Evolutionary conservation across 1,140 invertebrate species (phyloP).

Genomic region (Zaprionus davidi): DNA sequence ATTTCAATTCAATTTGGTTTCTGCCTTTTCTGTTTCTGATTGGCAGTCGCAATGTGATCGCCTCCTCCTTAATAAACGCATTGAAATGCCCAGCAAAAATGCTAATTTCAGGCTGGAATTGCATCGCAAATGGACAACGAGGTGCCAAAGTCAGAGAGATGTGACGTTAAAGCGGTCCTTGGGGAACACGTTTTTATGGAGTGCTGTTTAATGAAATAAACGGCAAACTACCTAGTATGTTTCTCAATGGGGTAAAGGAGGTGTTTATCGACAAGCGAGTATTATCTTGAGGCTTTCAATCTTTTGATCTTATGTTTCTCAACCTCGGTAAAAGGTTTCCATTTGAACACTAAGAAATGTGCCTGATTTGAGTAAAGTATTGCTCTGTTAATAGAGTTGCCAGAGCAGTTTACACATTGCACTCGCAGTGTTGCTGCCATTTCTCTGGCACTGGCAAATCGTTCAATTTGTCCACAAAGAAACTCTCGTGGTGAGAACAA

Average conservation of each 20-base stretch:
- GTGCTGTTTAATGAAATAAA: not conserved
- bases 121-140: constrained; percentile 9
- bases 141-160: constrained; percentile 25
- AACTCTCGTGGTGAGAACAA: constrained; percentile 76
- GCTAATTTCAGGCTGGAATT: constrained; percentile 31
- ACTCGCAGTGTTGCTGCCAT: not conserved
- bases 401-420: not conserved
- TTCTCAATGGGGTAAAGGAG: not conserved
- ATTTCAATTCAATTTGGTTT: not conserved
- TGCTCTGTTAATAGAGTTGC: constrained; percentile 4
- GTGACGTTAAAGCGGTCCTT: constrained; percentile 2
- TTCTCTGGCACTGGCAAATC: constrained; percentile 15
- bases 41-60: constrained; percentile 5
- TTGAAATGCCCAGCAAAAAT: constrained; percentile 36
- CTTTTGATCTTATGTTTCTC: no score
- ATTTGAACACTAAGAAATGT: no score
- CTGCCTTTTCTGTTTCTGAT: constrained; percentile 6
- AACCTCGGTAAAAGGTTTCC: no score
- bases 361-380: no score
- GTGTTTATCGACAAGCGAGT: not conserved
- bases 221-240: not conserved
- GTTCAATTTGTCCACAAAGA: constrained; percentile 66
- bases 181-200: not conserved
- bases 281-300: not conserved
- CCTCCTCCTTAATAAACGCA: constrained; percentile 19